Evolutionary conservation across 2,888 invertebrate genomes (phyloP), one percentile per base, ranked within the genome.

Genomic region (Caenorhabditis japonica): DNA sequence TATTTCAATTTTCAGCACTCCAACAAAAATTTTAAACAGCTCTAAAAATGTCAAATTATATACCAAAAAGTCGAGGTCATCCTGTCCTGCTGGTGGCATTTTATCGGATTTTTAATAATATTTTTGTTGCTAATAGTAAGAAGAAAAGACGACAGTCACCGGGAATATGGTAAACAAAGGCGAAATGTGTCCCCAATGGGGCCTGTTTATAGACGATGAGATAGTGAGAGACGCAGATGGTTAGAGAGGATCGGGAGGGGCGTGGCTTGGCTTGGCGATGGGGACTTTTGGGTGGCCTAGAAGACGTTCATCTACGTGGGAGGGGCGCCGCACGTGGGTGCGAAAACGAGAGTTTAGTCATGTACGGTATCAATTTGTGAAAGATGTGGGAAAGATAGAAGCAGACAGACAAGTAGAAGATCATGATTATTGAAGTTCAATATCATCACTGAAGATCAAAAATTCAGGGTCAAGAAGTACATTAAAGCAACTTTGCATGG

Each of bases 1-100:
- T 25, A 46, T 19, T 46, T n/a, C n/a, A n/a, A n/a, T n/a, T n/a
- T n/a, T n/a, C n/a, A n/a, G n/a, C n/a, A n/a, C n/a, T n/a, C n/a
- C n/a, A n/a, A n/a, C n/a, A n/a, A n/a, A n/a, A n/a, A n/a, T n/a
- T n/a, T n/a, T n/a, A n/a, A n/a, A n/a, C n/a, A n/a, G n/a, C n/a
- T n/a, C n/a, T n/a, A n/a, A n/a, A n/a, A n/a, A n/a, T n/a, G n/a
- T n/a, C n/a, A n/a, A n/a, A n/a, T n/a, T n/a, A n/a, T n/a, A n/a
- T 58, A 73, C 73, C 73, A 73, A 38, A 38, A 73, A 73, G 27
- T 73, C 73, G 47, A 61, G 41, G 41, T 73, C 68, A 53, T 64
- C 55, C 41, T 53, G 59, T 47, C 58, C 55, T 38, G 73, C 73
- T 58, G 73, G 73, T 21, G 73, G 73, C 73, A 73, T 73, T 51